These are phyloP conservation scores for Artibeus jamaicensis DNA, from an alignment of 2,797 vertebrate species.

Conservation along the genomic window DNA sequence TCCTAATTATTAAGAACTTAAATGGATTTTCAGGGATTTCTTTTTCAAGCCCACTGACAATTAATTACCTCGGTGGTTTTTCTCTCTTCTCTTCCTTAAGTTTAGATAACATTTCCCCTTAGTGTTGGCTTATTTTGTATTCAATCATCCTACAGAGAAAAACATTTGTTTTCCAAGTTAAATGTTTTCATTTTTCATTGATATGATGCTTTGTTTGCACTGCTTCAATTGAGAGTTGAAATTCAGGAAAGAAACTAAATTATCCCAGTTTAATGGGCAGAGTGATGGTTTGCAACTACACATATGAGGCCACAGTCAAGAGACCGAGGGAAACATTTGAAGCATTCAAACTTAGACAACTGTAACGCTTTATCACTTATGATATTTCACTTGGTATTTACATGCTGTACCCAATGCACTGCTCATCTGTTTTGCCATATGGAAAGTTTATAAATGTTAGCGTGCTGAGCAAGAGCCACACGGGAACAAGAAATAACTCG, in stretches of 20 bases:
- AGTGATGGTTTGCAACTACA: neutral
- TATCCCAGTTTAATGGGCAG: constrained; percentile 40
- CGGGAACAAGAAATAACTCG: constrained; percentile 4
- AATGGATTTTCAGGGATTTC: neutral
- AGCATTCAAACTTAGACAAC: constrained; percentile 67
- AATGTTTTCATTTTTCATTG: neutral
- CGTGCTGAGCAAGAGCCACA: constrained; percentile 38
- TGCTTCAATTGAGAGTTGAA: neutral
- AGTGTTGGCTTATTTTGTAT: neutral
- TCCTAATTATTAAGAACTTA: neutral
- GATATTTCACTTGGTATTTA: constrained; percentile 76
- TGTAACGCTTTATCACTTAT: constrained; percentile 65
- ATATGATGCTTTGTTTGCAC: neutral
- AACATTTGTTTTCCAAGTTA: neutral
- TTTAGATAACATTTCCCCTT: neutral
- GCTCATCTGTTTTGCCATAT: constrained; percentile 62
- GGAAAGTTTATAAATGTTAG: constrained; percentile 55
- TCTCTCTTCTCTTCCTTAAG: neutral
- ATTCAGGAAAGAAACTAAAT: constrained; percentile 43
- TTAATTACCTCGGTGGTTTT: neutral
- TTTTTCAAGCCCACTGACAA: neutral
- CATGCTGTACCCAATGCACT: constrained; percentile 57
- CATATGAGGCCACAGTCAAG: constrained; percentile 44
- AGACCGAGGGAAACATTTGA: constrained; percentile 59
- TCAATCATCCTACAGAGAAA: neutral